phyloP scores from a whole-genome alignment of 2,113 vertebrate species.

The Rhinogobius similis region DNA sequence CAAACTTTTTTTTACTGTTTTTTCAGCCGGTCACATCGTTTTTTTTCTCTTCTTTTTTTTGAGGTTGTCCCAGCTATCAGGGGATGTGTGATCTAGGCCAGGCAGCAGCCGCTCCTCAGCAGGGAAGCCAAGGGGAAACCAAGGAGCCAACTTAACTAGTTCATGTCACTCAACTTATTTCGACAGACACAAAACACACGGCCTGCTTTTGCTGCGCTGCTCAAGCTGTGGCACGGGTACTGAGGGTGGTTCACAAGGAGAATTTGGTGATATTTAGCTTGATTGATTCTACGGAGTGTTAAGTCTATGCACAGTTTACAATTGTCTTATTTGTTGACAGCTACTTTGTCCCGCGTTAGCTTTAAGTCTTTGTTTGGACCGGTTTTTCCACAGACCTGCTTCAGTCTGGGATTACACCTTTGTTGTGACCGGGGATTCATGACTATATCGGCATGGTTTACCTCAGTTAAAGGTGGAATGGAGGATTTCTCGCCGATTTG shows the following conservation, averaged over 20 bases:
- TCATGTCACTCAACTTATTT: constrained; percentile 71
- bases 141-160: constrained; percentile 70
- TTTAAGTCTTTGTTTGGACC: not conserved
- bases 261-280: not conserved
- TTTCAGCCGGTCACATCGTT: constrained; percentile 41
- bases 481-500: no score
- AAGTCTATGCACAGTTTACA: no score
- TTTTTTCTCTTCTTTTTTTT: constrained; percentile 8
- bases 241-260: not conserved
- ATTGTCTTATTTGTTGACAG: no score
- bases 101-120: constrained; percentile 46
- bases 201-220: constrained; percentile 37
- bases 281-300: no score
- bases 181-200: constrained; percentile 48
- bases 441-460: not conserved
- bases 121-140: constrained; percentile 65
- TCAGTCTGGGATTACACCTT: no score
- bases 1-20: constrained; percentile 2
- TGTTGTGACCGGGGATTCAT: not conserved
- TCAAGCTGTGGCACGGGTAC: not conserved
- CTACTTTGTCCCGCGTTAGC: no score
- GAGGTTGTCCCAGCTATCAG: constrained; percentile 68
- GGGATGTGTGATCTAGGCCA: constrained; percentile 66
- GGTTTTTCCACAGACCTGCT: not conserved
- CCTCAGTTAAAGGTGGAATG: no score